Conservation (phyloP, 2,797 vertebrate species). For the Pteronotus mesoamericanus region DNA sequence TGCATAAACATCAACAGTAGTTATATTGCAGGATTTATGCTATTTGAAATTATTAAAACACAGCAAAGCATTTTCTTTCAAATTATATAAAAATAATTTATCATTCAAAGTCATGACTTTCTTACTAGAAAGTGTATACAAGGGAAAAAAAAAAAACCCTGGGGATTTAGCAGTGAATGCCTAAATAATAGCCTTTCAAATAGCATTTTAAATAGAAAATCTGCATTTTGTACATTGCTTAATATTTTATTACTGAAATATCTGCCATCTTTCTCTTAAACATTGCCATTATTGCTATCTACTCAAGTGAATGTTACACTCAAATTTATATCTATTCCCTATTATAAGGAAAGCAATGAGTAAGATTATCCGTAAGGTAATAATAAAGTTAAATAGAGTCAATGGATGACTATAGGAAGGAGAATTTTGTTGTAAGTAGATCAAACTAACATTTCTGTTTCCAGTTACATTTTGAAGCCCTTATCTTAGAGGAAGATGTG, state of each 20-base stretch:
- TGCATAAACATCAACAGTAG: background rate
- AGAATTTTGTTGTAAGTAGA: background rate
- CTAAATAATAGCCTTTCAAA: background rate
- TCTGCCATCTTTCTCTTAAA: background rate
- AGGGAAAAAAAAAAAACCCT: background rate
- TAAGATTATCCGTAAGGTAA: background rate
- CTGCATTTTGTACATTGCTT: background rate
- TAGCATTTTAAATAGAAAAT: background rate
- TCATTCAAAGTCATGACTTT: background rate
- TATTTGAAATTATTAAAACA: slow-evolving; percentile 27
- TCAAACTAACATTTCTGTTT: background rate
- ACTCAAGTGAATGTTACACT: background rate
- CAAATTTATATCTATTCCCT: background rate
- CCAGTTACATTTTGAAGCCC: background rate
- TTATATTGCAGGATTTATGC: background rate
- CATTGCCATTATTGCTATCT: background rate
- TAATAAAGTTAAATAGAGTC: background rate
- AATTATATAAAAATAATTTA: background rate
- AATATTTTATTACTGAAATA: background rate
- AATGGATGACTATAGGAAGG: background rate
- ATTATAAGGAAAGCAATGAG: background rate
- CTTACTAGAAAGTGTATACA: background rate
- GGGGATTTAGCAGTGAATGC: background rate
- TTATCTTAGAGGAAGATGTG: background rate
- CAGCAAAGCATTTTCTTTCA: background rate